Percentiles rank a stretch among this genome's conserved stretches.
Conservation (phyloP, 2,888 invertebrate species). For the Stegophylla sp. region DNA sequence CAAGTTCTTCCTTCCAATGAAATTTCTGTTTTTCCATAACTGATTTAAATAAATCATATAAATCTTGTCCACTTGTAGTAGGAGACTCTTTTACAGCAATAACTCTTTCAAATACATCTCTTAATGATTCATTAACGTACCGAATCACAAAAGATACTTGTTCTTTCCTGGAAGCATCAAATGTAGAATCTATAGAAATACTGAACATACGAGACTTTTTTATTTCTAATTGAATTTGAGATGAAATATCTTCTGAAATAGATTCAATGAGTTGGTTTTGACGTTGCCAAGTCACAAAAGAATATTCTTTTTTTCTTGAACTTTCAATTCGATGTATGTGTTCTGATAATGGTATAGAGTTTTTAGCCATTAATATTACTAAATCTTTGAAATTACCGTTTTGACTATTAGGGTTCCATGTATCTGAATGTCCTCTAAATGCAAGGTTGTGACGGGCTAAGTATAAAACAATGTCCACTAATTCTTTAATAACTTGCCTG, state of each 20-base stretch:
- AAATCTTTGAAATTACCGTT: slow-evolving; percentile 17
- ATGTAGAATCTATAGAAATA: slow-evolving; percentile 52
- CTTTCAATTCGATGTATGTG: not conserved
- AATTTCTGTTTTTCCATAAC: slow-evolving; percentile 1
- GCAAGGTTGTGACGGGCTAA: not conserved
- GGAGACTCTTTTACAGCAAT: slow-evolving; percentile 20
- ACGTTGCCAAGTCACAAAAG: slow-evolving; percentile 17
- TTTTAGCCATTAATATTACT: slow-evolving; percentile 19
- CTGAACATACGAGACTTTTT: slow-evolving; percentile 39
- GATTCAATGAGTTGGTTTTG: slow-evolving; percentile 9
- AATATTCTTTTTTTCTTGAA: not conserved
- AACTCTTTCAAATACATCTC: slow-evolving; percentile 10
- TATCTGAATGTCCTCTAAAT: slow-evolving; percentile 11
- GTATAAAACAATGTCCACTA: slow-evolving; percentile 18
- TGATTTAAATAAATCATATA: not conserved
- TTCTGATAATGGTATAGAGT: not conserved
- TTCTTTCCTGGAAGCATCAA: slow-evolving; percentile 58
- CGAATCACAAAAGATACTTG: slow-evolving; percentile 63
- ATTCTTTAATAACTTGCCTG: slow-evolving; percentile 9
- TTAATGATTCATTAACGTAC: slow-evolving; percentile 61
- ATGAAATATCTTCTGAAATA: slow-evolving; percentile 16
- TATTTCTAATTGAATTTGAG: not conserved
- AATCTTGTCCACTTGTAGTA: slow-evolving; percentile 4
- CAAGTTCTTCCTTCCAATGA: not conserved
- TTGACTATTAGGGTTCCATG: not conserved